Conservation (phyloP, 2,888 invertebrate genomes). For the Uropetala carovei region DNA sequence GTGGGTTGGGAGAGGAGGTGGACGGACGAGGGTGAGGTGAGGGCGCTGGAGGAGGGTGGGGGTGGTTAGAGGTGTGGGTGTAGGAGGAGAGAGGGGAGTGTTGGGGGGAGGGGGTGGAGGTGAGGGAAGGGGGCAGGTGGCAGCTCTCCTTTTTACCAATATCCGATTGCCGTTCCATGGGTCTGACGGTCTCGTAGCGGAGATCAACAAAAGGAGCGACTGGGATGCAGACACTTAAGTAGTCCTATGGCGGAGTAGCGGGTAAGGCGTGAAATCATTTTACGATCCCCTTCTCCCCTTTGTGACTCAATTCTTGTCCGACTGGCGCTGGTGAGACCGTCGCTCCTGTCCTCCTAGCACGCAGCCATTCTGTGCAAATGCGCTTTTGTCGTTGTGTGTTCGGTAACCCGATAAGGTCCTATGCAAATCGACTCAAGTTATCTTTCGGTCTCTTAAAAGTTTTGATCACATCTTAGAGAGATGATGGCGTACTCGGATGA, state of each 20-base stretch:
- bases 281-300: conserved; percentile 27
- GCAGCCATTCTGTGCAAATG: conserved; percentile 2
- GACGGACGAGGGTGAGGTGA: no score
- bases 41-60: no score
- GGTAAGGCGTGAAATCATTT: conserved; percentile 17
- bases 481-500: no score
- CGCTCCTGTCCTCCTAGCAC: background rate
- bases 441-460: no score
- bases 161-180: background rate
- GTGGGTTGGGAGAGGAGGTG: no score
- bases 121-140: background rate
- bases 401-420: background rate
- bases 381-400: background rate
- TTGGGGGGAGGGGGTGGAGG: no score
- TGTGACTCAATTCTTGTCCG: background rate
- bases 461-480: no score
- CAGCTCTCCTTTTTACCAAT: background rate
- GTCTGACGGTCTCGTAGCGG: conserved; percentile 1
- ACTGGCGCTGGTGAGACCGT: background rate
- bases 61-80: no score
- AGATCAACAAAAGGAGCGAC: background rate
- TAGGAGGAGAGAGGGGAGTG: no score
- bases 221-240: conserved; percentile 9
- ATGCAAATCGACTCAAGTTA: no score
- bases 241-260: background rate